Evolutionary conservation across 2,797 vertebrate species (phyloP), one percentile per base, ranked within the genome.

Genomic region (Monodelphis domestica): DNA sequence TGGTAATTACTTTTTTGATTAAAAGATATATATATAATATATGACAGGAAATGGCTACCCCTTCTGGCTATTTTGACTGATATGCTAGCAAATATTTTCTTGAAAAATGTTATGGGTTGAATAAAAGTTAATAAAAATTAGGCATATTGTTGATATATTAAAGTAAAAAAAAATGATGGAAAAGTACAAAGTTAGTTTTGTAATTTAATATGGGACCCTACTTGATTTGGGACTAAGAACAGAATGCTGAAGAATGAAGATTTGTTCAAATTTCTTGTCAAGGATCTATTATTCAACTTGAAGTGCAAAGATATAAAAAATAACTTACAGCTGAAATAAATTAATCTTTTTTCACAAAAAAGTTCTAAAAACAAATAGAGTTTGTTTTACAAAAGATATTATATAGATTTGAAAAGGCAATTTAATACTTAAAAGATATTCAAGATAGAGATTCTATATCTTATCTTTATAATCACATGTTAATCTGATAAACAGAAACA

Each of bases 101-200:
- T 78, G 26, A 87, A 95, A 78, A 90, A 63, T 90, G 54, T 50
- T 38, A 50, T 70, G 12, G 55, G 53, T n/a, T 91, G 38, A 91
- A 92, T 87, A 94, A 89, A 28, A 91, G 53, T 91, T 38, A 89
- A 92, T 92, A 54, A 21, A 93, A 94, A 88, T 88, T 84, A 84
- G 50, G 24, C 17, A 84, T 87, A 89, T 3, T 57, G 59, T 54
- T 87, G 93, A 95, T 52, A 15, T 26, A 56, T 1, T 87, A 90
- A 50, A 54, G 89, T 91, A 92, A 93, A 92, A 92, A 93, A 92
- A 70, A 56, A 38, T 28, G 87, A 56, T 0, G 89, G 50, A 28
- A 93, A 92, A 84, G 50, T 1, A 94, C 51, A 87, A 92, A 90
- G 50, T 55, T 1, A 93, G 84, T 51, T 91, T 28, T 21, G 53